Evolutionary conservation across 2,797 vertebrate species (phyloP).

Genomic region (Sebastes diploproa): DNA sequence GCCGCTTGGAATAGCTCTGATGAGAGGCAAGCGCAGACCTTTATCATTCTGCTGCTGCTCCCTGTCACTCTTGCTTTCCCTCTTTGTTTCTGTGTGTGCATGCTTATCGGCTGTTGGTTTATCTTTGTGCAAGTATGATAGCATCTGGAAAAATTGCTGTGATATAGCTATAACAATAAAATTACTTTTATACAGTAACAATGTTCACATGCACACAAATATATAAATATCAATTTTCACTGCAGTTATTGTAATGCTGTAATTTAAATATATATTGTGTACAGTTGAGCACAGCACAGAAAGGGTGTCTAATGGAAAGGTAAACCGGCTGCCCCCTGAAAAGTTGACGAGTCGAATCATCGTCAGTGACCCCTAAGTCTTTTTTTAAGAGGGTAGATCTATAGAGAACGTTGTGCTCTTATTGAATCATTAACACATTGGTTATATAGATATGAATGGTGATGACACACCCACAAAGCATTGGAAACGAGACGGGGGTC

Average conservation of each 20-base stretch:
- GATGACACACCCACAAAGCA: too few relatives aligned
- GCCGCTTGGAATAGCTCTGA: constrained; percentile 70
- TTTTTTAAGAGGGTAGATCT: too few relatives aligned
- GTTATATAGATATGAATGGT: too few relatives aligned
- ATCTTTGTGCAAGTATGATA: not conserved
- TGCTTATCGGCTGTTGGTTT: constrained; percentile 3
- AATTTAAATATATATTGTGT: not conserved
- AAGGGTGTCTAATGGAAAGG: too few relatives aligned
- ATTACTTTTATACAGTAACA: not conserved
- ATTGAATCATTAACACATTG: too few relatives aligned
- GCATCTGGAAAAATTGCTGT: not conserved
- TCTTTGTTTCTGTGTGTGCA: constrained; percentile 28
- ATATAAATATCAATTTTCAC: not conserved
- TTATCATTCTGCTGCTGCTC: constrained; percentile 60
- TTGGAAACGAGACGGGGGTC: too few relatives aligned
- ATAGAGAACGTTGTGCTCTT: too few relatives aligned
- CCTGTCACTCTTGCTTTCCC: constrained; percentile 65
- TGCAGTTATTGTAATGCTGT: not conserved
- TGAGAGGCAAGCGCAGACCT: constrained; percentile 66
- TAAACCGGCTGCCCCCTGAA: too few relatives aligned
- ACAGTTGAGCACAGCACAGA: not conserved
- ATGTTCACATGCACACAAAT: not conserved
- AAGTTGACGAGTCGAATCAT: too few relatives aligned
- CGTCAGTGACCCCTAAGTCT: too few relatives aligned
- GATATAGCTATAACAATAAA: not conserved